Conservation (phyloP, 2,113 vertebrate species). For the Proterorhinus semilunaris region DNA sequence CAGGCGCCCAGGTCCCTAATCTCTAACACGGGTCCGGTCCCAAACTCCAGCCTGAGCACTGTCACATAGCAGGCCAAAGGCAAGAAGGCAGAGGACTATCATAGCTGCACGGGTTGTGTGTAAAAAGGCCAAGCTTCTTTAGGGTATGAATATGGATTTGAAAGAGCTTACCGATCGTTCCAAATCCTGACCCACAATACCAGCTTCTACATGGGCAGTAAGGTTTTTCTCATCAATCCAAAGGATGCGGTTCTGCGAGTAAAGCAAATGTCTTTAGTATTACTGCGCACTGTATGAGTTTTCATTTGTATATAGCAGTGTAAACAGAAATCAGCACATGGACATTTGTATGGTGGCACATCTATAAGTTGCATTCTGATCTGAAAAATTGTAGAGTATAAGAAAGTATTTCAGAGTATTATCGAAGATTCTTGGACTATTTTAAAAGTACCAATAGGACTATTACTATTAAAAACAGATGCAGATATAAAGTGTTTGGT, state of each 20-base stretch:
- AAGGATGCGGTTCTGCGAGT: conserved; percentile 88
- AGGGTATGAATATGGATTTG: conserved; percentile 24
- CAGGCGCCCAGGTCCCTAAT: conserved; percentile 79
- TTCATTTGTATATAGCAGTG: neutral
- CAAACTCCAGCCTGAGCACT: conserved; percentile 26
- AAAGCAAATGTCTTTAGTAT: neutral
- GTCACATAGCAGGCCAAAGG: conserved; percentile 36
- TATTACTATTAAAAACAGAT: too few species aligned
- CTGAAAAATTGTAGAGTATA: too few species aligned
- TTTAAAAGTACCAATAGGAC: too few species aligned
- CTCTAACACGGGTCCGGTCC: conserved; percentile 60
- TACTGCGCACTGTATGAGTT: neutral
- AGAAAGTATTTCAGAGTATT: too few species aligned
- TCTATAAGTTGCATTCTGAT: too few species aligned
- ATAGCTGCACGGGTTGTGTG: conserved; percentile 13
- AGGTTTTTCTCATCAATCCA: conserved; percentile 98
- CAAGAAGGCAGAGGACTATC: conserved; percentile 38
- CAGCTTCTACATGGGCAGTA: conserved; percentile 91
- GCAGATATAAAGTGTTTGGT: too few species aligned
- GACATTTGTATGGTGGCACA: neutral
- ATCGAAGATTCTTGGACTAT: too few species aligned
- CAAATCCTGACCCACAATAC: conserved; percentile 95
- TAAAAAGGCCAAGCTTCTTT: conserved; percentile 20
- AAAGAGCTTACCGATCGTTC: conserved; percentile 86
- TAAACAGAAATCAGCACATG: neutral